Conservation (phyloP, 2,797 vertebrate species). For the Buphagus erythrorhynchus region DNA sequence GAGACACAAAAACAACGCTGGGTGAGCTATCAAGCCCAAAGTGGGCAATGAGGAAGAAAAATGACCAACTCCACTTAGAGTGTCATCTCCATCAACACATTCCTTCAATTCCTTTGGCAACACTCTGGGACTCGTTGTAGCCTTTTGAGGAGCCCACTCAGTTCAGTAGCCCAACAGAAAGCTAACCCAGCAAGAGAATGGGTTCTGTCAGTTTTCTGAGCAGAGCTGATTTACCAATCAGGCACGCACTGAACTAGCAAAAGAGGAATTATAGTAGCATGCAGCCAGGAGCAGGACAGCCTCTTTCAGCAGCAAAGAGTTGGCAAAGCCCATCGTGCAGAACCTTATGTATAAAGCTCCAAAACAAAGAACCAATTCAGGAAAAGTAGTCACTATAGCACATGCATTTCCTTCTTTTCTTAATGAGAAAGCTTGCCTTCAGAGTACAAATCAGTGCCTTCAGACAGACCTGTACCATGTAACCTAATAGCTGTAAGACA, state of each 20-base stretch:
- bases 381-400: background rate
- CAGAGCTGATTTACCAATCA: constrained; percentile 16
- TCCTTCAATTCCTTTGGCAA: background rate
- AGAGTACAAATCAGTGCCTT: background rate
- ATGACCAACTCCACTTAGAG: background rate
- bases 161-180: constrained; percentile 5
- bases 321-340: background rate
- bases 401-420: background rate
- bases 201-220: background rate
- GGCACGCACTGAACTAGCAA: constrained; percentile 14
- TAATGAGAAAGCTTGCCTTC: background rate
- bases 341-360: background rate
- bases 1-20: background rate
- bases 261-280: background rate
- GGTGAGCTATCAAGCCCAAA: background rate
- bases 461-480: background rate
- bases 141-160: background rate
- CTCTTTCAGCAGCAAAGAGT: background rate
- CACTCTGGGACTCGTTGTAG: background rate
- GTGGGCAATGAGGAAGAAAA: background rate
- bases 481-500: background rate
- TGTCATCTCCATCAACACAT: background rate
- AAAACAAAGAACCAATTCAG: constrained; percentile 39
- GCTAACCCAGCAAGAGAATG: background rate
- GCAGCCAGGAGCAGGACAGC: background rate